Base-by-base conservation (phyloP, 1,140 invertebrate genomes). In the Drosophila seguyi region DNA sequence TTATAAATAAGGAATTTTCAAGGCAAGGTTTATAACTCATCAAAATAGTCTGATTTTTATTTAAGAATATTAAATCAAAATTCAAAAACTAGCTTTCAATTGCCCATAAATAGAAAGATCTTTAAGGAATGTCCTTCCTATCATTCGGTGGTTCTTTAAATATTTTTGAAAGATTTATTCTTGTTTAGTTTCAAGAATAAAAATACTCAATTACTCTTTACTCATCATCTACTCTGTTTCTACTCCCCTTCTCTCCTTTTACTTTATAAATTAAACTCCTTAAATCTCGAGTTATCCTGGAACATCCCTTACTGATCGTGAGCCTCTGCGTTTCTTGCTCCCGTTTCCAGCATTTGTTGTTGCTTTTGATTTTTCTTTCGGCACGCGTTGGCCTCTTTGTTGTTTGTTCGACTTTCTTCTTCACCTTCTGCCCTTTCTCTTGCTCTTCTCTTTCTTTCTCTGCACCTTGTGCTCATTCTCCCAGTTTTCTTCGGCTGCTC, bases 301-400 rank as follows among this genome's bases (percentile, higher is more conserved):
- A 13, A 44, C 45, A 48, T 58, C 22, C 44, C 1, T 58, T 0
- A 34, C 16, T 25, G 42, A 48, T 50, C 52, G 36, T 59, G 36
- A 16, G 52, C 52, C 44, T 44, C 44, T 72, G 69, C 18, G 22
- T 41, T 50, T 20, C 18, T 72, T 69, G 13, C 27, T 47, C 36
- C 20, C 27, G 16, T 39, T 72, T 59, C 18, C 13, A 4, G 20
- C 1, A 14, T 16, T 41, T 39, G 36, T 39, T 34, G 27, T 72
- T 42, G 29, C 72, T 52, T 45, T 31, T 68, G 36, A 52, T 29
- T 48, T 72, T 41, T 58, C 42, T 18, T 72, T 72, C 11, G 34
- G 52, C 66, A 72, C 67, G 66, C 66, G 52, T 72, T 72, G 69
- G 69, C 53, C 66, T 72, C 44, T 72, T 72, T 72, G 38, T 50